Percentiles rank a stretch among this genome's conserved stretches.
phyloP scores from a whole-genome alignment of 2,113 vertebrate genomes.

The Scomber japonicus region DNA sequence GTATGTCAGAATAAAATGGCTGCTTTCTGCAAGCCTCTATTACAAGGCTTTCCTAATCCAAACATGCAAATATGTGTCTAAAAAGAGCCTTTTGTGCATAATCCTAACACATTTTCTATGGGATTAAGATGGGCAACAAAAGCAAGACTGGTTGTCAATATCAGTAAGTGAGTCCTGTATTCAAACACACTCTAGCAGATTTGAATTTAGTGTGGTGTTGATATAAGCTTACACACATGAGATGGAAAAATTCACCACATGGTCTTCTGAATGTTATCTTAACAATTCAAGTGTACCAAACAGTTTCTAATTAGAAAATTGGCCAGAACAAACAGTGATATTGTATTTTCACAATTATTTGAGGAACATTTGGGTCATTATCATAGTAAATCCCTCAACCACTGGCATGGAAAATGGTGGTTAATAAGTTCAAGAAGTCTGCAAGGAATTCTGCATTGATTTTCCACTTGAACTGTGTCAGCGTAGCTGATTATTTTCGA shows the following conservation, averaged over 20 bases:
- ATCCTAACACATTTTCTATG: slow-evolving; percentile 51
- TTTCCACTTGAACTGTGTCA: slow-evolving; percentile 55
- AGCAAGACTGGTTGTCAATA: slow-evolving; percentile 42
- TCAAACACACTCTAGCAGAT: neutral
- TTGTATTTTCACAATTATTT: slow-evolving; percentile 34
- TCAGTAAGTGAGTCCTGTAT: slow-evolving; percentile 30
- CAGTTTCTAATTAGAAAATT: neutral
- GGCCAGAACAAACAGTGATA: neutral
- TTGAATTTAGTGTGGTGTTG: neutral
- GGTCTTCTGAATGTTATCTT: neutral
- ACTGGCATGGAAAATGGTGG: neutral
- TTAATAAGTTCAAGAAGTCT: slow-evolving; percentile 54
- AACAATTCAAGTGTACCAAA: neutral
- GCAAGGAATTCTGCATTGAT: slow-evolving; percentile 42
- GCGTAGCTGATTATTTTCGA: slow-evolving; percentile 41
- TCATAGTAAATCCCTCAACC: neutral
- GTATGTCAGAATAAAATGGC: slow-evolving; percentile 56
- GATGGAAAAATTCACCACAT: neutral
- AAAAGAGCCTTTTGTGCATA: slow-evolving; percentile 61
- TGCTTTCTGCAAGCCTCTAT: slow-evolving; percentile 54
- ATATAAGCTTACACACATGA: neutral
- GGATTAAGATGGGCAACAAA: slow-evolving; percentile 39
- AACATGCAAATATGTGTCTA: slow-evolving; percentile 69
- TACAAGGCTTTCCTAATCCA: slow-evolving; percentile 71
- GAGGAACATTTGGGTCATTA: neutral